A percentile compares a stretch with the other conserved stretches of the same genome.
Evolutionary conservation across 2,113 vertebrate genomes (phyloP).

Genomic region (Crypturellus undulatus): DNA sequence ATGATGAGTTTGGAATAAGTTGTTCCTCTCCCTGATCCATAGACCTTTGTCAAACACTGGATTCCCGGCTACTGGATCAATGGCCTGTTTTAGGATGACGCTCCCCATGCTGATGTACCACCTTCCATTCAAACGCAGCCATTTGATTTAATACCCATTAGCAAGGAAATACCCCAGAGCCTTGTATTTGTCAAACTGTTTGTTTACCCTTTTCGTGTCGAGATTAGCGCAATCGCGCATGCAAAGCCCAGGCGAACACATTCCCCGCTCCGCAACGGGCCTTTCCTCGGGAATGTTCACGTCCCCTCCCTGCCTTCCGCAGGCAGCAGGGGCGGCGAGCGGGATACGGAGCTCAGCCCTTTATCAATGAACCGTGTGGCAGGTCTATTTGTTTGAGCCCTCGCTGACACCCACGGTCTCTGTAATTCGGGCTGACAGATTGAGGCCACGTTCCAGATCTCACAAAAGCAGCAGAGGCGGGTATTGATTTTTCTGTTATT

Average conservation of each 20-base stretch:
- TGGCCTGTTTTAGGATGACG: conserved; percentile 46
- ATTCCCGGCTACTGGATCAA: conserved; percentile 51
- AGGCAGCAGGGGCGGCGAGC: conserved; percentile 13
- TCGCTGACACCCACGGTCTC: conserved; percentile 72
- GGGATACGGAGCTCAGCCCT: conserved; percentile 40
- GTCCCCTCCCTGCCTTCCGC: not conserved
- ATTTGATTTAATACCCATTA: conserved; percentile 49
- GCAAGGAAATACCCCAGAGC: conserved; percentile 37
- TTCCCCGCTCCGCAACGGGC: not conserved
- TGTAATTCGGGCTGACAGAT: conserved; percentile 88
- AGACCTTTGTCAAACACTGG: conserved; percentile 48
- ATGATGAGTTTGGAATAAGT: conserved; percentile 38
- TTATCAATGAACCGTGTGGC: conserved; percentile 66
- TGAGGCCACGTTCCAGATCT: conserved; percentile 84
- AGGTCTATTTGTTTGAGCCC: conserved; percentile 74
- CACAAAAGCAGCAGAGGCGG: conserved; percentile 82
- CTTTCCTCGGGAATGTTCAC: conserved; percentile 16
- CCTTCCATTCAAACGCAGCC: conserved; percentile 43
- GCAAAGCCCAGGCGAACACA: not conserved
- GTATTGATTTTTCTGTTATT: conserved; percentile 86
- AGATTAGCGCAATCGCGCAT: conserved; percentile 11
- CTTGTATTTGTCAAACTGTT: conserved; percentile 9
- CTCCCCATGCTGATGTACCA: conserved; percentile 51
- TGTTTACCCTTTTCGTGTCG: conserved; percentile 50
- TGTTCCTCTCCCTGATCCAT: conserved; percentile 33